A percentile compares a stretch with the other conserved stretches of the same genome.
Conservation (phyloP, 2,113 vertebrate species). For the Mixornis gularis region DNA sequence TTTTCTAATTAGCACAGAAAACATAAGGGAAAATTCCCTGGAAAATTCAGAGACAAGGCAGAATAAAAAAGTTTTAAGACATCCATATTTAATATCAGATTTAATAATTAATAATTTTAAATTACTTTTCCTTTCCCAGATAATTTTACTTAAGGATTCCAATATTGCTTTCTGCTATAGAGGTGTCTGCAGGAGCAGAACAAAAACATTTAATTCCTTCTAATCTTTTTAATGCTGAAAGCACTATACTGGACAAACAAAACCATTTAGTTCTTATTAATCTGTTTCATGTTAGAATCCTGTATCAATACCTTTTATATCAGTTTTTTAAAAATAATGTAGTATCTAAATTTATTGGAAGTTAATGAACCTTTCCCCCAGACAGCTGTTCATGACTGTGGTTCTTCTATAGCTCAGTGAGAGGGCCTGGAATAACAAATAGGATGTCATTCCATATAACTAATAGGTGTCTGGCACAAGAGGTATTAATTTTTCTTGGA, state of each 20-base stretch:
- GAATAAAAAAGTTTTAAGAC: neutral
- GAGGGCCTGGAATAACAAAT: neutral
- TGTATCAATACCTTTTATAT: neutral
- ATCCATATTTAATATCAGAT: neutral
- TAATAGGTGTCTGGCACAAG: neutral
- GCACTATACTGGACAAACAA: neutral
- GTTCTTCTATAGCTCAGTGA: neutral
- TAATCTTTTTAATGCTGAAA: neutral
- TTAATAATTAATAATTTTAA: neutral
- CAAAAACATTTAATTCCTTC: neutral
- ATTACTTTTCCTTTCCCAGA: neutral
- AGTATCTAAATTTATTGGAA: neutral
- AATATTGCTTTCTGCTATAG: neutral
- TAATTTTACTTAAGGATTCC: neutral
- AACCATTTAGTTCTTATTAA: neutral
- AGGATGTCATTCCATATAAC: neutral
- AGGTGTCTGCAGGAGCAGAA: neutral
- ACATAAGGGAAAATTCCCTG: neutral
- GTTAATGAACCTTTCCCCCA: neutral
- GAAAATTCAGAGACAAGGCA: neutral
- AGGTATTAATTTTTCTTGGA: neutral
- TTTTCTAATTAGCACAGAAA: neutral
- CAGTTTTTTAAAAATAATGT: neutral
- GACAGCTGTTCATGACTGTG: neutral
- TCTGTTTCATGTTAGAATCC: neutral